Conservation (phyloP, 2,888 invertebrate genomes). For the Saturnia japonica region DNA sequence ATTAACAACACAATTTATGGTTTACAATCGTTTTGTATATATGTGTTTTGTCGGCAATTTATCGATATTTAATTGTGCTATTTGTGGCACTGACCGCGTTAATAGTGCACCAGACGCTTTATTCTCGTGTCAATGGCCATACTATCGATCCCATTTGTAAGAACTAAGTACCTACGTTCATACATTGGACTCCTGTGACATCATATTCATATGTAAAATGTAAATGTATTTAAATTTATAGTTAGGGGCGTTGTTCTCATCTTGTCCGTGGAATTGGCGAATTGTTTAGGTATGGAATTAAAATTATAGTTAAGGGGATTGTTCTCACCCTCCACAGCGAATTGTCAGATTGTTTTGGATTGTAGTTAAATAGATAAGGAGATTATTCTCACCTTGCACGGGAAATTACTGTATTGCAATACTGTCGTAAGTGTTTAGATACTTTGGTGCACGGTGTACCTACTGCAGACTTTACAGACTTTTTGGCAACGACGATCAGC, state of each 20-base stretch:
- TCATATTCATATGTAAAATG: neutral
- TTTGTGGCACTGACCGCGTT: conserved; percentile 23
- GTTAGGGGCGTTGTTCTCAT: neutral
- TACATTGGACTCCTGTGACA: neutral
- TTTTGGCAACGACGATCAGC: no score
- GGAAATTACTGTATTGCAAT: neutral
- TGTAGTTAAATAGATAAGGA: neutral
- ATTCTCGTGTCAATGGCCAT: conserved; percentile 43
- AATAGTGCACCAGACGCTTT: conserved; percentile 34
- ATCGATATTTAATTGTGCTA: conserved; percentile 5
- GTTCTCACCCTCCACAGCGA: neutral
- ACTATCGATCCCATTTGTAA: conserved; percentile 20
- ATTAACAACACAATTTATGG: neutral
- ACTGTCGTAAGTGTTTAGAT: no score
- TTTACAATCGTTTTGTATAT: neutral
- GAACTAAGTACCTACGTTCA: neutral
- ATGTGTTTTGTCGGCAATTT: conserved; percentile 38
- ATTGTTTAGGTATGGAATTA: neutral
- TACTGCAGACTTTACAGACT: no score
- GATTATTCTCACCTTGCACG: neutral
- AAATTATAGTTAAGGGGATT: neutral
- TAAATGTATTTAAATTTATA: neutral
- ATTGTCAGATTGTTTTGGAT: neutral
- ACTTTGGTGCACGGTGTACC: no score
- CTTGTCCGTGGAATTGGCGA: neutral